Evolutionary conservation across 2,113 vertebrate genomes (phyloP), one percentile per base, ranked within the genome.

Genomic region (Myotis yumanensis): DNA sequence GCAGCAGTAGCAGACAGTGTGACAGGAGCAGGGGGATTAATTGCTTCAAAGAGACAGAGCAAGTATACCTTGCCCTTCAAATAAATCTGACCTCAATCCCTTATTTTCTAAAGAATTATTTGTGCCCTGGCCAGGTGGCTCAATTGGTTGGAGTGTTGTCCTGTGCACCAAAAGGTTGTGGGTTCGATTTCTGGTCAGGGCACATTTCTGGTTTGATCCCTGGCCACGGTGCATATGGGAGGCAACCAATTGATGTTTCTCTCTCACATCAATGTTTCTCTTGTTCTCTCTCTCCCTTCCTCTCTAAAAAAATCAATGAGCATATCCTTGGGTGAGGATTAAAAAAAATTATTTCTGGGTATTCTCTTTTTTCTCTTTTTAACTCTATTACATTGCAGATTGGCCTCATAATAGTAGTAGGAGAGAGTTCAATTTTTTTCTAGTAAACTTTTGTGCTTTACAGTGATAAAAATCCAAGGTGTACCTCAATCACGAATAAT

Each of bases 21-120:
- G 77, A 46, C 23, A 37, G 51, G 51, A 51, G n/a, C 7, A 28
- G 15, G 72, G 25, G 10, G 12, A 40, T 80, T 80, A 18, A 43
- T 94, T 54, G 12, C 84, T 64, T 96, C 28, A 35, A 73, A 77
- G 64, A 83, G 25, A 66, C 6, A 17, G 16, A 89, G 43, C 40
- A 16, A 35, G 32, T 43, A 0, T 51, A 23, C 84, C 43, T 91
- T 86, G 7, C 40, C 92, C 25, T 92, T 93, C 75, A 89, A 37
- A 85, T 25, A 73, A 54, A 89, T 71, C 43, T 89, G 57, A 92
- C 71, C 57, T 72, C 64, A 90, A 92, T 91, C 51, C 77, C 75
- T 90, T 48, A 77, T 43, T 89, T 95, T 51, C 28, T 57, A 48
- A 95, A 91, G 82, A 93, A 81, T 93, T n/a, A 81, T 73, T 87